A percentile compares a stretch with the other conserved stretches of the same genome.
Conservation (phyloP, 2,797 vertebrate genomes). For the Coendou prehensilis region DNA sequence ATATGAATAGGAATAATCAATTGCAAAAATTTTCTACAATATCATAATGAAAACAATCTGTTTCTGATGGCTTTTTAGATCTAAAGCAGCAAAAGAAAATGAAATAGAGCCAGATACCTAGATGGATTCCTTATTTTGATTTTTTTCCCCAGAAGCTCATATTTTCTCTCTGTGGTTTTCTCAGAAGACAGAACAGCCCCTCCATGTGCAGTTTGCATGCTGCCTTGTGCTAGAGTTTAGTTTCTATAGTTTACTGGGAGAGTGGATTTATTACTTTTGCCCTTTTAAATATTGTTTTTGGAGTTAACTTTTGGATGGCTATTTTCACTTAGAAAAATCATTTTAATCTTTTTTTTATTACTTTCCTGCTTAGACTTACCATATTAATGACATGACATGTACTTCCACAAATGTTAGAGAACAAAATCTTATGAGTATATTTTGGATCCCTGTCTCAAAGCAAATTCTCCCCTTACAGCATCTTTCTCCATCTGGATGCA, state of each 20-base stretch:
- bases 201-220: constrained; percentile 52
- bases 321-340: constrained; percentile 64
- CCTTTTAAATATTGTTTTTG: constrained; percentile 71
- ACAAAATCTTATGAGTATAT: constrained; percentile 41
- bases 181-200: constrained; percentile 40
- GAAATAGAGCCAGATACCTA: constrained; percentile 54
- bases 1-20: constrained; percentile 70
- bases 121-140: constrained; percentile 20
- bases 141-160: constrained; percentile 59
- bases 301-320: constrained; percentile 45
- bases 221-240: constrained; percentile 50
- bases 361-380: constrained; percentile 60
- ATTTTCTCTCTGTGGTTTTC: constrained; percentile 70
- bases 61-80: constrained; percentile 41
- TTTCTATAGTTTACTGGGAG: constrained; percentile 67
- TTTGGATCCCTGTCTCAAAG: constrained; percentile 45
- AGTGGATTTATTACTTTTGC: constrained; percentile 67
- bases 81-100: constrained; percentile 53
- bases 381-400: constrained; percentile 52
- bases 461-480: not conserved
- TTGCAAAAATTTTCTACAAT: constrained; percentile 63
- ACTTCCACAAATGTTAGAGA: constrained; percentile 63
- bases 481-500: not conserved
- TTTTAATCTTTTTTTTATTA: constrained; percentile 68
- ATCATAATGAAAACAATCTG: constrained; percentile 68